Conservation (phyloP, 2,113 vertebrate species). For the Podilymbus podiceps region DNA sequence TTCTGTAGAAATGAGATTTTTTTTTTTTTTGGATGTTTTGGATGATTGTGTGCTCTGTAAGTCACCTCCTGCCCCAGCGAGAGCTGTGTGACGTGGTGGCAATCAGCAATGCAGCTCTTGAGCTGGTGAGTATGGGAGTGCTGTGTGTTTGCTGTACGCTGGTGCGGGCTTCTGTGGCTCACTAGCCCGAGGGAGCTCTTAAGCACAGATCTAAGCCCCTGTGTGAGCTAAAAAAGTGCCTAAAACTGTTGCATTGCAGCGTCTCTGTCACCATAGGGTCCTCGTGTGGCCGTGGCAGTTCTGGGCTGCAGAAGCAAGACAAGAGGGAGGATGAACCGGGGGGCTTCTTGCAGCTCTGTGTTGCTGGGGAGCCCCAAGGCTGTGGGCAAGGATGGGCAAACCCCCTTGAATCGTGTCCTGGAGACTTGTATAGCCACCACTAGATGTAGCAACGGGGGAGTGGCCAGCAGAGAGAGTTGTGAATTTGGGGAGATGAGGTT, state of each 20-base stretch:
- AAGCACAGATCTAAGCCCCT: background rate
- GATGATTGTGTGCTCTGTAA: background rate
- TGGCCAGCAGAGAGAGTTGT: background rate
- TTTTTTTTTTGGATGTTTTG: background rate
- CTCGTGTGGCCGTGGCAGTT: background rate
- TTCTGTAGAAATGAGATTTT: background rate
- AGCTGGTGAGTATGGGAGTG: background rate
- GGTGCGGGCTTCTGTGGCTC: rapidly evolving
- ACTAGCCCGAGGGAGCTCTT: background rate
- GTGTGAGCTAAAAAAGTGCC: background rate
- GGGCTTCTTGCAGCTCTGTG: background rate
- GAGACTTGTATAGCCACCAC: too few species aligned
- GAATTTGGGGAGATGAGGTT: background rate
- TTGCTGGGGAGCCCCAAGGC: background rate
- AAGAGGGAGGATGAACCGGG: background rate
- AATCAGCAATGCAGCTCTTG: too few species aligned
- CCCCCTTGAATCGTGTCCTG: rapidly evolving
- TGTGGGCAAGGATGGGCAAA: background rate
- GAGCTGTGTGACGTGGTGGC: background rate
- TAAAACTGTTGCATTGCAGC: background rate
- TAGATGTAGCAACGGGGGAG: rapidly evolving
- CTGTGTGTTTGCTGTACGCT: background rate
- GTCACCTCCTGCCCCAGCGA: background rate
- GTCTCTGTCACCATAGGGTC: rapidly evolving
- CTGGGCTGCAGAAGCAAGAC: background rate